Evolutionary conservation across 2,888 invertebrate genomes (phyloP).

Genomic region (Harpagoxenus sublaevis): DNA sequence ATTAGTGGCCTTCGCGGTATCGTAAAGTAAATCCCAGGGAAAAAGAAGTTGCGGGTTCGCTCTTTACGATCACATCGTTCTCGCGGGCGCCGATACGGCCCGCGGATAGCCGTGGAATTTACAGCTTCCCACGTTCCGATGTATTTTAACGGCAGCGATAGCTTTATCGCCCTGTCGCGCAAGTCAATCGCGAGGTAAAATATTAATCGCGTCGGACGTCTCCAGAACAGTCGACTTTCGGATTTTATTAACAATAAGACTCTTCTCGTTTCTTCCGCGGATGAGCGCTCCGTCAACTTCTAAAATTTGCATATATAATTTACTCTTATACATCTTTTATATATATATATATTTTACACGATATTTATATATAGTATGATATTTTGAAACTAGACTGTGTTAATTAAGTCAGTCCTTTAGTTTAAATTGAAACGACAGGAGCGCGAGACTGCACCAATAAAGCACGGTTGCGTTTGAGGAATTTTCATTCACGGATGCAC

Average conservation of each 20-base stretch:
- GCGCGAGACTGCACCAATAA: neutral
- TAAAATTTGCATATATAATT: neutral
- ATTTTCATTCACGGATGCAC: conserved; percentile 30
- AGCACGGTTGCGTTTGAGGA: neutral
- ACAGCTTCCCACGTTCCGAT: conserved; percentile 70
- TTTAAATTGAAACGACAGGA: neutral
- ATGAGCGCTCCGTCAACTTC: neutral
- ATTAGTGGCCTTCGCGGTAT: conserved; percentile 72
- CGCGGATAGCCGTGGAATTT: conserved; percentile 62
- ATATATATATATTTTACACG: neutral
- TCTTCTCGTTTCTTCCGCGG: neutral
- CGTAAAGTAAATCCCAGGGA: conserved; percentile 68
- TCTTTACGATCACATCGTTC: conserved; percentile 65
- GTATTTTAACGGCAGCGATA: conserved; percentile 68
- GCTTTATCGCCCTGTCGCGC: neutral
- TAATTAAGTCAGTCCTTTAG: neutral
- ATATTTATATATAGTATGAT: neutral
- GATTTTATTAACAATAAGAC: neutral
- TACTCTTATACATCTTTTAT: neutral
- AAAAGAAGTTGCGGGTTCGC: conserved; percentile 53
- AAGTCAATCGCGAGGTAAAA: neutral
- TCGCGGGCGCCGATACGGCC: conserved; percentile 31
- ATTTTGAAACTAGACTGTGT: neutral
- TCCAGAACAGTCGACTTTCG: neutral
- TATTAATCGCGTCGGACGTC: neutral